Conservation (phyloP, 2,113 vertebrate species). For the Arothron firmamentum region DNA sequence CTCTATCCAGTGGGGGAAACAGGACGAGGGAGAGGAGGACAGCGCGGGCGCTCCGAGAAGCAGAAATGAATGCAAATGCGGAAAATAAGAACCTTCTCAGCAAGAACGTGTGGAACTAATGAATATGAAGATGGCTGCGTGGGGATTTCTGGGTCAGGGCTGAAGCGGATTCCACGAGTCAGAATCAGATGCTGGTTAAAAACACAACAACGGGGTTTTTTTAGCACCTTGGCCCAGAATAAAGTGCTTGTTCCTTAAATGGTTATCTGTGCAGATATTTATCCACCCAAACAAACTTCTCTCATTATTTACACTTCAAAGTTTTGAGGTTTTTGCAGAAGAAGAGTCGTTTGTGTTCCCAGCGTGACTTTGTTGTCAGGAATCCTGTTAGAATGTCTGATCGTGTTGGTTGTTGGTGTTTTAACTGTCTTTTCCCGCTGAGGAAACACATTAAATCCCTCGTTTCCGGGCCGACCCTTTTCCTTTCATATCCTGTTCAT, state of each 20-base stretch:
- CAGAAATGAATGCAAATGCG: slow-evolving; percentile 36
- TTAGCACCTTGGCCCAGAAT: too few species aligned
- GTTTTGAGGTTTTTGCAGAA: too few species aligned
- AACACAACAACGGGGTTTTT: too few species aligned
- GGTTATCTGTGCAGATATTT: too few species aligned
- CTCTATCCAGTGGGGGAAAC: slow-evolving; percentile 25
- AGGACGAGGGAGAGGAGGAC: slow-evolving; percentile 34
- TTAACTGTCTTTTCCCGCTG: slow-evolving; percentile 22
- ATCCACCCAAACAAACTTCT: too few species aligned
- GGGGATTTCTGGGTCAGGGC: slow-evolving; percentile 45
- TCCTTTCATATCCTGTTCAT: slow-evolving; percentile 55
- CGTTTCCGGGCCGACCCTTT: slow-evolving; percentile 40
- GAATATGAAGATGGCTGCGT: slow-evolving; percentile 26
- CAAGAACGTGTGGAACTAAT: slow-evolving; percentile 24
- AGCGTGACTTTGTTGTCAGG: slow-evolving; percentile 10
- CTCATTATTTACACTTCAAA: too few species aligned
- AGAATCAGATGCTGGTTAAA: too few species aligned
- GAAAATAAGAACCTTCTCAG: slow-evolving; percentile 18
- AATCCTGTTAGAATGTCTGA: slow-evolving; percentile 13
- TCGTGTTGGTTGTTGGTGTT: slow-evolving; percentile 39
- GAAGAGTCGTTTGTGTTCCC: slow-evolving; percentile 40
- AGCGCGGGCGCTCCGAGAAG: slow-evolving; percentile 30
- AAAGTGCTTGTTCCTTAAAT: too few species aligned
- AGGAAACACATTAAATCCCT: slow-evolving; percentile 45
- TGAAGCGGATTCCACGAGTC: slow-evolving; percentile 13